Evolutionary conservation across 1,140 invertebrate genomes (phyloP).

Genomic region (Aphaenogaster ashmeadi): DNA sequence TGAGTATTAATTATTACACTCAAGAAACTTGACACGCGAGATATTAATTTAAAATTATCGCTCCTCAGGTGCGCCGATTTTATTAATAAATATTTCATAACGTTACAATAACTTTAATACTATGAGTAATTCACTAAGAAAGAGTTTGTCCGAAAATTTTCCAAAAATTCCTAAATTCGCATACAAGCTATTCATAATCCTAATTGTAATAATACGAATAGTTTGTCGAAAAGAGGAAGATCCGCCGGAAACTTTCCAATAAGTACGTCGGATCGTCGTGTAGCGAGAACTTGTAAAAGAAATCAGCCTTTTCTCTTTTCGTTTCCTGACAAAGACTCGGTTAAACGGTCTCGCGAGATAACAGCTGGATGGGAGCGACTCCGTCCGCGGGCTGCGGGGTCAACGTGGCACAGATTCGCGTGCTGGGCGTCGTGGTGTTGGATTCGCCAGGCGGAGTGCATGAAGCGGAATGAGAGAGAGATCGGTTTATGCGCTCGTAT

Average conservation of each 20-base stretch:
- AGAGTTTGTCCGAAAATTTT: neutral
- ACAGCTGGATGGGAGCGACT: conserved; percentile 14
- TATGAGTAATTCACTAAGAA: neutral
- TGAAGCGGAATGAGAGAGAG: conserved; percentile 66
- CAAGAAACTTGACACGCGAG: neutral
- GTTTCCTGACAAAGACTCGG: neutral
- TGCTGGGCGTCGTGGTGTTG: neutral
- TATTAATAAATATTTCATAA: neutral
- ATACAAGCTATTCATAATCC: neutral
- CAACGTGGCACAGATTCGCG: conserved; percentile 45
- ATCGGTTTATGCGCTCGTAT: conserved; percentile 34
- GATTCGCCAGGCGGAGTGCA: conserved; percentile 27
- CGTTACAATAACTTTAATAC: neutral
- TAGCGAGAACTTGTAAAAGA: neutral
- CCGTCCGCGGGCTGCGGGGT: neutral
- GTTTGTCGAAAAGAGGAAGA: neutral
- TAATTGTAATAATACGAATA: neutral
- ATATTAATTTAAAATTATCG: neutral
- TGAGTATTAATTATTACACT: neutral
- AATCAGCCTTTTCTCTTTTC: neutral
- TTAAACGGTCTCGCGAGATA: conserved; percentile 4
- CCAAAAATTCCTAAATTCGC: neutral
- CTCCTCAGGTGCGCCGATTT: too few relatives aligned
- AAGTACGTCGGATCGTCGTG: neutral
- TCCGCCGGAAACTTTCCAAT: neutral